Conservation (phyloP, 2,113 vertebrate genomes). For the Brachionichthys hirsutus region DNA sequence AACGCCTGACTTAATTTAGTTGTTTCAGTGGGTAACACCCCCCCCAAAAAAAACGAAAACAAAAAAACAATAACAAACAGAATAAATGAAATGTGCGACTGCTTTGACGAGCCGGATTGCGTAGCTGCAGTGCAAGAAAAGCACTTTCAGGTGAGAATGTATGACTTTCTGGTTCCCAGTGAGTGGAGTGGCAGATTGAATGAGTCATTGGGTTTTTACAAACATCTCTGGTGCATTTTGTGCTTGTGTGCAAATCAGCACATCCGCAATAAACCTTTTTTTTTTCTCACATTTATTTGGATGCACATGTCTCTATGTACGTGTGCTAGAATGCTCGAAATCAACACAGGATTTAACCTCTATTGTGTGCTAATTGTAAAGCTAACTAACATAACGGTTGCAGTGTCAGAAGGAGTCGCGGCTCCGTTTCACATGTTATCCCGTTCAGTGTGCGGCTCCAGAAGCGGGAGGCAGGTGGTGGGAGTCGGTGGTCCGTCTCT, state of each 20-base stretch:
- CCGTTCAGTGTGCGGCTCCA: conserved; percentile 6
- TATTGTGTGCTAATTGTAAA: conserved; percentile 19
- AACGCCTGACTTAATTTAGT: too few relatives aligned
- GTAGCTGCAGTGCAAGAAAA: too few relatives aligned
- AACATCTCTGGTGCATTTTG: not conserved
- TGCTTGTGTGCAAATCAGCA: not conserved
- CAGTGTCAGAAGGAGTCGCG: conserved; percentile 11
- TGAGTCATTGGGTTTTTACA: conserved; percentile 20
- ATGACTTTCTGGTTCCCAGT: not conserved
- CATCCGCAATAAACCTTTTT: not conserved
- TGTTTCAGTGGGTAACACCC: too few relatives aligned
- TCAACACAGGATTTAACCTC: conserved; percentile 13
- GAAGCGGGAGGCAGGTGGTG: conserved; percentile 56
- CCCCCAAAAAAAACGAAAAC: too few relatives aligned
- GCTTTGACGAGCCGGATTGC: too few relatives aligned
- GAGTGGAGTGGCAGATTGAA: conserved; percentile 5
- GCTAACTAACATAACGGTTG: conserved; percentile 6
- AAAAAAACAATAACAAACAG: too few relatives aligned
- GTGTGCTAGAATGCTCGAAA: too few relatives aligned
- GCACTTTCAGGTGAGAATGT: not conserved
- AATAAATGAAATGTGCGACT: too few relatives aligned
- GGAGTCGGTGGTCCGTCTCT: conserved; percentile 46
- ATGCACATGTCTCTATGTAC: too few relatives aligned
- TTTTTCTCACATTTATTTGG: too few relatives aligned
- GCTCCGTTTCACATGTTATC: conserved; percentile 4